A percentile compares a stretch with the other conserved stretches of the same genome.
phyloP scores from a whole-genome alignment of 2,888 invertebrate genomes.

The Clusia tigrina region DNA sequence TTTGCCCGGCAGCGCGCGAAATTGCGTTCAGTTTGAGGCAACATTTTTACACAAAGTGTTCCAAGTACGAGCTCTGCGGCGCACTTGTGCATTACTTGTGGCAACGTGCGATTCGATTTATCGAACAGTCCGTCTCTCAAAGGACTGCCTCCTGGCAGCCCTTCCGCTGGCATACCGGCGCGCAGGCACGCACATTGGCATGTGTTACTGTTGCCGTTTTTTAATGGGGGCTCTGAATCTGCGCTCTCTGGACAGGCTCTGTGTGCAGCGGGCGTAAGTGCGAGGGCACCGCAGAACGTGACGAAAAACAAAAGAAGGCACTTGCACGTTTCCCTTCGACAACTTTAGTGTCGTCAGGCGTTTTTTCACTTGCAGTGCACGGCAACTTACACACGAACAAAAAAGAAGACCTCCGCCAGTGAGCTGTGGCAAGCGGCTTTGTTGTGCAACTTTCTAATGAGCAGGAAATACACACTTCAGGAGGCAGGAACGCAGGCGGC shows the following conservation, averaged over 20 bases:
- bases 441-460: slow-evolving; percentile 11
- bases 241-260: background rate
- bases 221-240: background rate
- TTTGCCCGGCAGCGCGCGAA: too few species aligned
- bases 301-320: slow-evolving; percentile 63
- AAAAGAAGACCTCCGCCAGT: background rate
- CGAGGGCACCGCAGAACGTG: slow-evolving; percentile 58
- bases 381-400: background rate
- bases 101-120: background rate
- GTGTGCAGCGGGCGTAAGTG: slow-evolving; percentile 34
- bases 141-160: background rate
- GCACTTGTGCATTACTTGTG: slow-evolving; percentile 2
- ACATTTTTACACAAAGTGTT: too few species aligned
- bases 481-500: too few species aligned
- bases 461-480: slow-evolving; percentile 6
- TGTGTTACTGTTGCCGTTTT: background rate
- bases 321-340: slow-evolving; percentile 26
- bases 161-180: background rate
- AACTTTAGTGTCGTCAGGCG: background rate
- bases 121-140: background rate
- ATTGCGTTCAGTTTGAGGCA: too few species aligned
- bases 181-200: too few species aligned
- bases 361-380: background rate
- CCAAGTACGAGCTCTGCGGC: too few species aligned
- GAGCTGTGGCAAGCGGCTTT: background rate